Evolutionary conservation across 2,797 vertebrate genomes (phyloP), one percentile per base, ranked within the genome.

Genomic region (Acanthurus leucopareius): DNA sequence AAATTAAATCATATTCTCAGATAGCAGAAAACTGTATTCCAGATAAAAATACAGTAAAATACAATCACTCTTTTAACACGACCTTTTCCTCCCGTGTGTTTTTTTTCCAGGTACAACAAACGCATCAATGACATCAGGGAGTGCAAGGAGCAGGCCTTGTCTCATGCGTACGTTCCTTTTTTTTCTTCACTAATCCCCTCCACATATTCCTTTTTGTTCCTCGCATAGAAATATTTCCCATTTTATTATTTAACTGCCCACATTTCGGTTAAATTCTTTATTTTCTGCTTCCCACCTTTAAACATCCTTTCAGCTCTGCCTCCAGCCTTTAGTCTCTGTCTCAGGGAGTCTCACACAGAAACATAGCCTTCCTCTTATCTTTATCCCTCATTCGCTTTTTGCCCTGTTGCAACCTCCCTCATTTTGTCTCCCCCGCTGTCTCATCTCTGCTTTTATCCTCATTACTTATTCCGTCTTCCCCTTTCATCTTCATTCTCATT

Each of bases 91-190:
- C 61, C 32, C 25, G 22, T 47, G 0, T 60, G 19, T 77, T 6
- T 87, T 6, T 87, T 61, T 89, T 88, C 40, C 91, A 99, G 98
- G 16, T 99, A 99, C 94, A 99, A 99, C 95, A 99, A 99, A 79
- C 97, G 98, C 35, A 97, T 99, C 86, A 99, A 98, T 73, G 98
- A 99, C 94, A 99, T 99, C 93, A 93, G 98, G 89, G 98, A 99
- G 90, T 99, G 98, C 90, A 98, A 99, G 90, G 98, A 99, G 80
- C 96, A 97, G 65, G 98, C 98, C 56, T 95, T 99, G 78, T 98
- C 98, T 49, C 98, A 99, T 10, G 97, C 97, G 98, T 99, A 95
- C 92, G 98, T 97, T 67, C 35, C 56, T 35, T 35, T 35, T 35
- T 14, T 69, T 8, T 57, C 22, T 19, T 51, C 4, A 32, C 38